Base-by-base conservation (phyloP, 1,140 invertebrate genomes). In the Drosophila parabipectinata region DNA sequence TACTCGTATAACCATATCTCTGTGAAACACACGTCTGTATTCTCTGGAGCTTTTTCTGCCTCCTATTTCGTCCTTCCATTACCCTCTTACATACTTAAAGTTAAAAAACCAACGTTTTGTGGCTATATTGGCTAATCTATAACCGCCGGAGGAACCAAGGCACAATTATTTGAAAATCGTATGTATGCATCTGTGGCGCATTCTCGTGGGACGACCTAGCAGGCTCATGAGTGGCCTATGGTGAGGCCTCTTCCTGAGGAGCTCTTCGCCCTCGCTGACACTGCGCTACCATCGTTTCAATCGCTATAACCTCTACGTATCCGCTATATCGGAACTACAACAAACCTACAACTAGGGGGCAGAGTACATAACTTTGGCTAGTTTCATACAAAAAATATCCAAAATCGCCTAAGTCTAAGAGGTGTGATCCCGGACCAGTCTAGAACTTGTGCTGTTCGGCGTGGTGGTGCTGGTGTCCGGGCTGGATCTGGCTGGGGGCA, bases 141-240 rank as follows among this genome's bases (percentile, higher is more conserved):
- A 88, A 85, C 72, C 75, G 57, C 48, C 69, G 66, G 88, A 76
- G 84, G 72, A 88, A 88, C 83, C 84, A 88, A 88, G 83, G 83
- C 84, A 88, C 83, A 89, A 88, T 83, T 58, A 79, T 88, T 83
- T 67, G 47, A 83, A 77, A 88, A 87, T 79, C 75, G 66, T 76
- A 67, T 75, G 60, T 69, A 53, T 53, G 47, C 37, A 41, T 39
- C 10, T 26, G 37, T 57, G 8, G 32, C 32, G 44, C 55, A 60
- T 75, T 61, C 55, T 59, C 62, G 24, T 50, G 48, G 26, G 60
- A 59, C 63, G 48, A 47, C 56, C 48, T 60, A 45, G 9, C 32
- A 3, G 3, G 2, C 32, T 8, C 32, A 9, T 14, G 39, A 14
- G 14, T 4, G 2, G 12, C 14, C 39, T 14, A 1, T 4, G 12